These are phyloP conservation scores for Anhinga rufa DNA, from an alignment of 2,113 vertebrate genomes.

Conservation along the genomic window DNA sequence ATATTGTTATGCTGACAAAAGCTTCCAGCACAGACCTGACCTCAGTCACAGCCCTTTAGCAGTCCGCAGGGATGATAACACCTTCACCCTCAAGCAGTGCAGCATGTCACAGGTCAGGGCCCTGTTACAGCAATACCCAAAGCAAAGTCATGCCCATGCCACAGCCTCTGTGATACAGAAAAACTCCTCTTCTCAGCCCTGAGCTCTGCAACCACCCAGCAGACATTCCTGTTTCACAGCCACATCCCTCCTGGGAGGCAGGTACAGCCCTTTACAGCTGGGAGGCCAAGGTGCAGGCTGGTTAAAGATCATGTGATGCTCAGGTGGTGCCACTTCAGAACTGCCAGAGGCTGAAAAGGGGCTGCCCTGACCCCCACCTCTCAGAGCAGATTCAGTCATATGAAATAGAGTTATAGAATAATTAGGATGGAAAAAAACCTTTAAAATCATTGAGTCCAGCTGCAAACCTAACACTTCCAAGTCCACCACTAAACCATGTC, in stretches of 20 bases:
- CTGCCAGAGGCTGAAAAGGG: not conserved
- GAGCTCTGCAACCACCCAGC: not conserved
- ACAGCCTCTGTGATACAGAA: not conserved
- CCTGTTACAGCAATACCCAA: not conserved
- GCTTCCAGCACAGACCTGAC: not conserved
- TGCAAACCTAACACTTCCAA: too few species aligned
- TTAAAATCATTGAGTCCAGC: too few species aligned
- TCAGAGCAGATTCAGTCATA: not conserved
- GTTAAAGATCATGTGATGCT: not conserved
- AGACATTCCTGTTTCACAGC: not conserved
- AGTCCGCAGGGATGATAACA: not conserved
- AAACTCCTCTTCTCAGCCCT: not conserved
- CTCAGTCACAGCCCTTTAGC: not conserved
- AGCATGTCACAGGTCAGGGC: not conserved
- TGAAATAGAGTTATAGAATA: not conserved
- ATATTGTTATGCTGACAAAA: not conserved
- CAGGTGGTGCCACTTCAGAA: not conserved
- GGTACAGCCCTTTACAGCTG: not conserved
- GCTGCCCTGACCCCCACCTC: rapidly evolving
- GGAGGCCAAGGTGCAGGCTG: not conserved
- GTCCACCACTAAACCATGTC: too few species aligned
- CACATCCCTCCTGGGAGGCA: not conserved
- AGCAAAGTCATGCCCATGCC: not conserved
- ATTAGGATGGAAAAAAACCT: too few species aligned
- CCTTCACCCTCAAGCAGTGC: not conserved